Percentiles rank a stretch among this genome's conserved stretches.
phyloP scores from a whole-genome alignment of 2,113 vertebrate species.

The Trachemys scripta region DNA sequence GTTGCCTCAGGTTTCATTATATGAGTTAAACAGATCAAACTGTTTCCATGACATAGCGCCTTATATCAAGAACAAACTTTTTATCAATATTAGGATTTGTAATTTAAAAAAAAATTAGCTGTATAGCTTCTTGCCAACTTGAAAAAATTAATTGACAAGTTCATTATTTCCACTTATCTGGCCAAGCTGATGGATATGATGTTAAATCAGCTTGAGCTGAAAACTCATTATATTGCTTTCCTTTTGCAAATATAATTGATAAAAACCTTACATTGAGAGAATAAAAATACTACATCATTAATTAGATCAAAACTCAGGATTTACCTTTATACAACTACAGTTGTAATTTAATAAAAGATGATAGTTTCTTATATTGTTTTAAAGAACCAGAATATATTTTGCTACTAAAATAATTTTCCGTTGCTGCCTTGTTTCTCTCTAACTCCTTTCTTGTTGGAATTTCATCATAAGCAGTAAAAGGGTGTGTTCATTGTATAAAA shows the following conservation, averaged over 20 bases:
- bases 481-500: neutral
- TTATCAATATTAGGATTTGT: neutral
- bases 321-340: neutral
- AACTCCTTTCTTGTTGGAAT: neutral
- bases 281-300: neutral
- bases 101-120: rapidly evolving
- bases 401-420: neutral
- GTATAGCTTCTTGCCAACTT: neutral
- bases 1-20: neutral
- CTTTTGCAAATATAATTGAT: neutral
- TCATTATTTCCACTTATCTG: neutral
- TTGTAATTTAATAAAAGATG: neutral
- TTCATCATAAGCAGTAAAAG: neutral
- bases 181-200: neutral
- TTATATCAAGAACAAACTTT: neutral
- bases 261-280: neutral
- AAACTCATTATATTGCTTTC: neutral
- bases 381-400: neutral
- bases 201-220: neutral
- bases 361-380: neutral
- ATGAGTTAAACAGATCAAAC: neutral
- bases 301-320: neutral
- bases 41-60: neutral
- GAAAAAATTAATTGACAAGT: neutral
- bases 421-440: neutral